These are phyloP conservation scores for Ormia ochracea DNA, from an alignment of 2,888 invertebrate species.

Conservation along the genomic window DNA sequence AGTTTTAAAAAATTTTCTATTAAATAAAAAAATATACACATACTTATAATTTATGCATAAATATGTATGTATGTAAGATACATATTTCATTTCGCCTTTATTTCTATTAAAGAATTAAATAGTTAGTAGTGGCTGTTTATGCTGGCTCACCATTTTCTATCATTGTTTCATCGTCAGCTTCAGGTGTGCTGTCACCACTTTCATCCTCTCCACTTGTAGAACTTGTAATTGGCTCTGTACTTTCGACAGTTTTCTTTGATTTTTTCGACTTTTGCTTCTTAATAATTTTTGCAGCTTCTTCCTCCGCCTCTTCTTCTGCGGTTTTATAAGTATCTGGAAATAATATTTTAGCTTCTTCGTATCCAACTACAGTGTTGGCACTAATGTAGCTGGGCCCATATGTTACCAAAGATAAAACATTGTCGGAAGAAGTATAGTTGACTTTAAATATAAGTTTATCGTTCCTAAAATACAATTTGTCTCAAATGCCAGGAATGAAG, in stretches of 20 bases:
- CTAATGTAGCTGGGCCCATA: conserved; percentile 84
- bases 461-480: conserved; percentile 78
- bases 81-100: too few species aligned
- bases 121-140: background rate
- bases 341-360: conserved; percentile 81
- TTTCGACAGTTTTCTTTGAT: conserved; percentile 53
- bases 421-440: conserved; percentile 81
- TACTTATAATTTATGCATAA: too few species aligned
- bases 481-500: too few species aligned
- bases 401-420: conserved; percentile 81
- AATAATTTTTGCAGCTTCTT: conserved; percentile 70
- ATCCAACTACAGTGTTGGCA: conserved; percentile 81
- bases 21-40: too few species aligned
- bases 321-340: conserved; percentile 80
- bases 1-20: too few species aligned
- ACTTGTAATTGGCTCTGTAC: conserved; percentile 51
- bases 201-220: conserved; percentile 50
- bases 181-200: conserved; percentile 55
- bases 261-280: conserved; percentile 66
- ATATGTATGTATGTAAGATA: too few species aligned
- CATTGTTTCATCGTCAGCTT: conserved; percentile 57
- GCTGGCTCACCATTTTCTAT: background rate
- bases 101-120: too few species aligned
- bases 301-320: conserved; percentile 73
- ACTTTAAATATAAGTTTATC: conserved; percentile 85